These are phyloP conservation scores for Coecobrya sp. DNA, from an alignment of 2,888 invertebrate genomes.

Conservation along the genomic window DNA sequence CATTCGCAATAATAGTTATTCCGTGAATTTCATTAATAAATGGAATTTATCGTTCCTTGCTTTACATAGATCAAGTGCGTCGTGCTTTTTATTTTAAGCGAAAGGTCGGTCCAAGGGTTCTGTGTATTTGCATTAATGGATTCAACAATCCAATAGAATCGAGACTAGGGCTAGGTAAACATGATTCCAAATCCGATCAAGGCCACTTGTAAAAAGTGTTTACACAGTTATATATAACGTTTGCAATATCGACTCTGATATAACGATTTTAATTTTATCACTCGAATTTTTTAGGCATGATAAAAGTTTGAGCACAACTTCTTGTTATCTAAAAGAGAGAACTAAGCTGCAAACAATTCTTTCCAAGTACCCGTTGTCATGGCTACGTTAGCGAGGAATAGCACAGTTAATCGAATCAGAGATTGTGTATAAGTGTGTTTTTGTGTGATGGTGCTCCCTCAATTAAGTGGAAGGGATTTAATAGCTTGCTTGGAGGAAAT, in stretches of 20 bases:
- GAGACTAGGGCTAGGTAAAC: constrained; percentile 25
- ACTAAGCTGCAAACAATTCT: not conserved
- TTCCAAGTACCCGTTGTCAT: not conserved
- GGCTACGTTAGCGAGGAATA: not conserved
- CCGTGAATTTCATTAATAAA: not conserved
- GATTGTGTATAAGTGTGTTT: constrained; percentile 47
- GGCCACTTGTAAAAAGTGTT: constrained; percentile 31
- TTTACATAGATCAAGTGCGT: not conserved
- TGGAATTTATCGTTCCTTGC: not conserved
- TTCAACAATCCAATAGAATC: not conserved
- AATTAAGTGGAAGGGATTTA: constrained; percentile 83
- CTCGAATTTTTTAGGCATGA: not conserved
- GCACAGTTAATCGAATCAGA: constrained; percentile 79
- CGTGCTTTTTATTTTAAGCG: not conserved
- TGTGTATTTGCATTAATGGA: constrained; percentile 1
- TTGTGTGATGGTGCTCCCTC: constrained; percentile 73
- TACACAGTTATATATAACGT: constrained; percentile 5
- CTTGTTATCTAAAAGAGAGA: not conserved
- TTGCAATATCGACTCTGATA: not conserved
- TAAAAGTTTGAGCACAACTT: not conserved
- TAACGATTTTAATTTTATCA: not conserved
- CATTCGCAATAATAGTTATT: too few species aligned
- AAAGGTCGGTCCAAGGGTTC: not conserved
- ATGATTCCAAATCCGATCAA: constrained; percentile 33
- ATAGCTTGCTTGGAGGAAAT: constrained; percentile 73